Conservation (phyloP, 2,888 invertebrate species). For the Gryllus longicercus region DNA sequence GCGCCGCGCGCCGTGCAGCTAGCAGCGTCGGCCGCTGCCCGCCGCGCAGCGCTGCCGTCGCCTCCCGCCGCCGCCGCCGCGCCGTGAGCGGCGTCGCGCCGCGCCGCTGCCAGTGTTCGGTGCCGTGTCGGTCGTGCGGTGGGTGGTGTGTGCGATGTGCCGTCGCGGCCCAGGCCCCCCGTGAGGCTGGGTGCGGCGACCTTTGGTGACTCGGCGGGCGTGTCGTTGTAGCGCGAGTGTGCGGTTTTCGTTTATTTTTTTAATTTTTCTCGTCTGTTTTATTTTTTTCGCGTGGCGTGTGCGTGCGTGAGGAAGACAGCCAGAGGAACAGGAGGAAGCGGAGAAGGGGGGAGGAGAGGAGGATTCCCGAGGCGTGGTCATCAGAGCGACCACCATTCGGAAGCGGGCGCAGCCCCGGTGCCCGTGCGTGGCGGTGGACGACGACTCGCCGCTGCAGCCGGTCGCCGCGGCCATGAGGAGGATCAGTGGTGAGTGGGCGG, state of each 20-base stretch:
- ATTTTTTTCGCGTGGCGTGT: too few species aligned
- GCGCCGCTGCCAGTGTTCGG: not conserved
- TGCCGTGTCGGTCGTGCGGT: too few species aligned
- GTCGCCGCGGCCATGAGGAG: not conserved
- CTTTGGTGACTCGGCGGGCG: too few species aligned
- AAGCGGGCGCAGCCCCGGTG: not conserved
- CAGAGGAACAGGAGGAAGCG: too few species aligned
- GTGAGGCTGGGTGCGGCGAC: too few species aligned
- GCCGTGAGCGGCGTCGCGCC: not conserved
- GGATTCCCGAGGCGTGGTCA: not conserved
- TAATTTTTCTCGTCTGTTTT: too few species aligned
- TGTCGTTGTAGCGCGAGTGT: too few species aligned
- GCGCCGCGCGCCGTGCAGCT: not conserved
- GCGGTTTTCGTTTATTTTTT: too few species aligned
- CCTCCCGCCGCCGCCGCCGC: not conserved
- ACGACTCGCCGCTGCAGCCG: not conserved
- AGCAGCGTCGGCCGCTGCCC: not conserved
- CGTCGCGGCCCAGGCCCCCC: too few species aligned
- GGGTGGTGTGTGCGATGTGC: too few species aligned
- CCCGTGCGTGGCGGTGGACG: conserved; percentile 7
- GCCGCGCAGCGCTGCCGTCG: not conserved
- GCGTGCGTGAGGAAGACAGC: too few species aligned
- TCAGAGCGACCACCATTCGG: not conserved
- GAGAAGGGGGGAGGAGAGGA: too few species aligned
- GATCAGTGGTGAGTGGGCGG: not conserved